Evolutionary conservation across 1,140 invertebrate genomes (phyloP), one percentile per base, ranked within the genome.

Genomic region (Hylyphantes graminicola): DNA sequence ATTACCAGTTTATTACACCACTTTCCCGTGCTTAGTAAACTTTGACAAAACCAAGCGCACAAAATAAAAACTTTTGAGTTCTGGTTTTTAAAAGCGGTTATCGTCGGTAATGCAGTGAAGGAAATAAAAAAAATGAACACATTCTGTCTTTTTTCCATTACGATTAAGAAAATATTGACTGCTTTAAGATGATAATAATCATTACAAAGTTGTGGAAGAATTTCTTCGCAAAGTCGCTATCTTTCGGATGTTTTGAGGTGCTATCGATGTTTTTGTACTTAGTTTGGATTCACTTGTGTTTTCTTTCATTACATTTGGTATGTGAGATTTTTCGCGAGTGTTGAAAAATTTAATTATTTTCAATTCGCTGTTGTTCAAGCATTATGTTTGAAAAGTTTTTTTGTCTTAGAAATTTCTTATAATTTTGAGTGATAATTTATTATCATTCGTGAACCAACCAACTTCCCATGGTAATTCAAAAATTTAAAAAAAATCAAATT

Each of bases 21-120:
- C 35, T 35, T 35, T 35, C 1, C 35, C 35, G 35, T 35, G 35
- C n/a, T 35, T 35, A 35, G 35, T 2, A 35, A 35, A 35, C 35
- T 35, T 35, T 35, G 5, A 35, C 35, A 35, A 35, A 35, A 35
- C 35, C 35, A 35, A 35, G 35, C 35, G 35, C 35, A 35, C 35
- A 1, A 35, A 35, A 35, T 35, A 35, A 35, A 35, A 35, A 35
- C 35, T 35, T n/a, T 35, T 35, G 35, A 35, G 35, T 35, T 35
- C 35, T 70, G 67, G 78, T 67, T 80, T 80, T 80, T 80, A 80
- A 80, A 80, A 80, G 78, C 78, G 54, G 78, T 80, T 80, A 80
- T 80, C 78, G 70, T n/a, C 54, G 78, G 72, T 68, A 70, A 80
- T 72, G 78, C 78, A 70, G 68, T 70, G 61, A 61, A 48, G 70